Conservation (phyloP, 2,888 invertebrate genomes). For the Tetropium fuscum region DNA sequence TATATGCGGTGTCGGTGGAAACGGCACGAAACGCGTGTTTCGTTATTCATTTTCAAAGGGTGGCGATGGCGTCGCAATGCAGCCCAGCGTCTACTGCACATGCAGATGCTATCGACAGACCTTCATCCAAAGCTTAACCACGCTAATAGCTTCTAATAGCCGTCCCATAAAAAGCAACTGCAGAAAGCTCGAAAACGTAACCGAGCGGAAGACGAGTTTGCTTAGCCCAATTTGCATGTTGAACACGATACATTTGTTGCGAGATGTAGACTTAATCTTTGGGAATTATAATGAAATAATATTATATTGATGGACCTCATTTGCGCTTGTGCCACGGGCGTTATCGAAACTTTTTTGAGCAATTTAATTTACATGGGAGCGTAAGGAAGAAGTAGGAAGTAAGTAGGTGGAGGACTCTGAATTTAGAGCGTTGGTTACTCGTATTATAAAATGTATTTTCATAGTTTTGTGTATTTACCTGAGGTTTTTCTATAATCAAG, state of each 20-base stretch:
- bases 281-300: no score
- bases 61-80: conserved; percentile 23
- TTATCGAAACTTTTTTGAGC: no score
- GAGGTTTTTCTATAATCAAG: no score
- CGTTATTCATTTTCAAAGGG: conserved; percentile 14
- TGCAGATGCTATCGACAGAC: conserved; percentile 51
- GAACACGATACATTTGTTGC: conserved; percentile 52
- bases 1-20: conserved; percentile 34
- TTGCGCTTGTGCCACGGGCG: no score
- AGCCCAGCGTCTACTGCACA: conserved; percentile 27
- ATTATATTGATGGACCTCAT: no score
- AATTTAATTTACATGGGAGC: no score
- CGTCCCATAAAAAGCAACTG: conserved; percentile 57
- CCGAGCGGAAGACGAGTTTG: conserved; percentile 57
- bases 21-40: conserved; percentile 18
- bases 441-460: no score
- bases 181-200: conserved; percentile 58
- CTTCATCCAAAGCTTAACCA: conserved; percentile 44
- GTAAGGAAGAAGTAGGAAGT: no score
- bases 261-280: conserved; percentile 13
- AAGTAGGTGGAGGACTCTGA: no score
- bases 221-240: conserved; percentile 61
- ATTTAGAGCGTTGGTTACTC: no score
- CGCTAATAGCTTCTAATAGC: conserved; percentile 58
- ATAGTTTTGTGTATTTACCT: no score